A percentile compares a stretch with the other conserved stretches of the same genome.
phyloP scores from a whole-genome alignment of 1,140 invertebrate species.

The Saccostrea cuccullata region DNA sequence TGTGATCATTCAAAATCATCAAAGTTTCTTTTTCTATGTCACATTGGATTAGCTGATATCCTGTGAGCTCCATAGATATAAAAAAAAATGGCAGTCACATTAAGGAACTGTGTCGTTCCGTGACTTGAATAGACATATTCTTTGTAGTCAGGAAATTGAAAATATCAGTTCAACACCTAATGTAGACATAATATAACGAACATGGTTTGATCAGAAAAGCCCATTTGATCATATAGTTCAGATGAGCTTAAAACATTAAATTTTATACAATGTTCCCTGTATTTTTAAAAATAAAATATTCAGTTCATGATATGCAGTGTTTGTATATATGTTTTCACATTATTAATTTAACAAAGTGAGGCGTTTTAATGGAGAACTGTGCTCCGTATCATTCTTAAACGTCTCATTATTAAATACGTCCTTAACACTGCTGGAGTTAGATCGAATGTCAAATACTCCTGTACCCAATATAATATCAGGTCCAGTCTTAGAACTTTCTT shows the following conservation, averaged over 20 bases:
- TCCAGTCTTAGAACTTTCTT: conserved; percentile 5
- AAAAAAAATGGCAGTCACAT: too few species aligned
- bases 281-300: too few species aligned
- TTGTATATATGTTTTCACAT: not conserved
- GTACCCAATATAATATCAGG: not conserved
- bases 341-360: not conserved
- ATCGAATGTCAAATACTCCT: not conserved
- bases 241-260: not conserved
- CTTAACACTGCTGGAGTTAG: not conserved
- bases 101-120: too few species aligned
- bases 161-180: not conserved
- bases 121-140: too few species aligned
- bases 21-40: too few species aligned
- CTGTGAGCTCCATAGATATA: too few species aligned
- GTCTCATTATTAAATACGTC: not conserved
- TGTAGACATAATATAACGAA: not conserved
- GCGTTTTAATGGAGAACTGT: not conserved
- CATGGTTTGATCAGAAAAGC: not conserved
- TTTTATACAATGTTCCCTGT: too few species aligned
- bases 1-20: too few species aligned
- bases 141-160: not conserved
- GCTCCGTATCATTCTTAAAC: not conserved
- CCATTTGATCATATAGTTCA: not conserved
- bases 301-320: too few species aligned
- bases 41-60: too few species aligned